Evolutionary conservation across 2,888 invertebrate genomes (phyloP).

Genomic region (Seira ritae): DNA sequence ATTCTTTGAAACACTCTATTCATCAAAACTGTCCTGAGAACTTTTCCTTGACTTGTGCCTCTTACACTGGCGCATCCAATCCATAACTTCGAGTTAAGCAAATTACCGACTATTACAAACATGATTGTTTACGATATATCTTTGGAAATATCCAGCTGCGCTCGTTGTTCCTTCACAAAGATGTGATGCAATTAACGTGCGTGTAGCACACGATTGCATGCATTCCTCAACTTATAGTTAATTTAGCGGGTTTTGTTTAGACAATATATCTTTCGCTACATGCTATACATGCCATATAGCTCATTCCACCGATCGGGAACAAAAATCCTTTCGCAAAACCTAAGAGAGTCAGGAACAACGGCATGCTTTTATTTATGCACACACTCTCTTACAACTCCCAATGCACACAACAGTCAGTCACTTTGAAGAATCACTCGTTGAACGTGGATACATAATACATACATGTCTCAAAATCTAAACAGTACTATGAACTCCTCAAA

Average conservation of each 20-base stretch:
- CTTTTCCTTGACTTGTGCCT: not conserved
- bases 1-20: not conserved
- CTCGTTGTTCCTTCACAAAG: not conserved
- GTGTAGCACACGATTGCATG: not conserved
- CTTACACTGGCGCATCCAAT: not conserved
- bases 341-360: not conserved
- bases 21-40: not conserved
- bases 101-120: not conserved
- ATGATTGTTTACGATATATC: not conserved
- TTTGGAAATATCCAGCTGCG: constrained; percentile 2
- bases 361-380: not conserved
- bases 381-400: constrained; percentile 23
- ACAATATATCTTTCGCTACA: not conserved
- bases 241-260: not conserved
- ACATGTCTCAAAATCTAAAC: not conserved
- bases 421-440: constrained; percentile 32
- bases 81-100: not conserved
- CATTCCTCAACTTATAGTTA: not conserved
- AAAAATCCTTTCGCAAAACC: not conserved
- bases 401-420: constrained; percentile 39
- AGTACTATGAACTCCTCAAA: not conserved
- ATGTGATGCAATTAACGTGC: not conserved
- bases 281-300: no score
- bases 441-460: not conserved
- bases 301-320: not conserved